phyloP scores from a whole-genome alignment of 1,140 invertebrate genomes.

The Ceratosolen solmsi region DNA sequence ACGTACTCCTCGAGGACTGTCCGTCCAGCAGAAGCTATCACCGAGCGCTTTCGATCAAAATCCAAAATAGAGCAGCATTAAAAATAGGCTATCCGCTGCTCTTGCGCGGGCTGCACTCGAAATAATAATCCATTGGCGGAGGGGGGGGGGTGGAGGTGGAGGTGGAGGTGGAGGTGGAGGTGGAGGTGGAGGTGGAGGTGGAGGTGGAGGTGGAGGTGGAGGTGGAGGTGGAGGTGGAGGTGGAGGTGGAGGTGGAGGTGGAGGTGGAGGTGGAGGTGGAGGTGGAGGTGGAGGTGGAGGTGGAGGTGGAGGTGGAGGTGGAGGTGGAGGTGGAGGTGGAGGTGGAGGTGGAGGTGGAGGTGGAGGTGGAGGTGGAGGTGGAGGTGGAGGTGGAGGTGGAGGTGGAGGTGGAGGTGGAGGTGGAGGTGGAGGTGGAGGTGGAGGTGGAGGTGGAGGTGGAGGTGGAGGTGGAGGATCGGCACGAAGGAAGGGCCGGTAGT shows the following conservation, averaged over 20 bases:
- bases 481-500: background rate
- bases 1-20: background rate
- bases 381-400: background rate
- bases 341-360: background rate
- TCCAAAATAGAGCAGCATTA: background rate
- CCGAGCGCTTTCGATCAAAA: background rate
- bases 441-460: background rate
- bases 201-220: conserved; percentile 37
- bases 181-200: background rate
- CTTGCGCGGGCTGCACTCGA: background rate
- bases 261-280: background rate
- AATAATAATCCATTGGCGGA: conserved; percentile 27
- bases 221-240: background rate
- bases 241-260: background rate
- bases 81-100: background rate
- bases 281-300: conserved; percentile 36
- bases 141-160: background rate
- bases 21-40: background rate
- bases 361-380: background rate
- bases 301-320: background rate
- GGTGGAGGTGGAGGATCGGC: background rate
- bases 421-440: conserved; percentile 29
- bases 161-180: background rate
- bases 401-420: background rate
- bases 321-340: background rate